Percentiles rank a stretch among this genome's conserved stretches.
These are phyloP conservation scores for Diplodus puntazzo DNA, from an alignment of 2,797 vertebrate species.

Conservation along the genomic window DNA sequence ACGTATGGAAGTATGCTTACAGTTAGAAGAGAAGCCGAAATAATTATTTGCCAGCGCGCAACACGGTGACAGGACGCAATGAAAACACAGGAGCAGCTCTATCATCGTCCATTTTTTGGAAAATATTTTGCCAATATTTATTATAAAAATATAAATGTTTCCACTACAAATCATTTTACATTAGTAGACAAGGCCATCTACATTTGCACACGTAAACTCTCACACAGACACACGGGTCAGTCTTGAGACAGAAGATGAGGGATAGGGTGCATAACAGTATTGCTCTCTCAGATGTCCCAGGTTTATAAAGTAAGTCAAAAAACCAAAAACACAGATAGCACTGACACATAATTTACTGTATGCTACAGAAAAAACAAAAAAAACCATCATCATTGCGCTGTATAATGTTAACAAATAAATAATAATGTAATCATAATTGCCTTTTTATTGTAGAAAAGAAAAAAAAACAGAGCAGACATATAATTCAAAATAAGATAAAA, in stretches of 20 bases:
- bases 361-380: constrained; percentile 79
- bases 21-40: constrained; percentile 10
- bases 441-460: constrained; percentile 88
- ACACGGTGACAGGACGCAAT: constrained; percentile 34
- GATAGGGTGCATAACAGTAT: constrained; percentile 83
- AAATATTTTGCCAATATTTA: constrained; percentile 99
- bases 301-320: constrained; percentile 90
- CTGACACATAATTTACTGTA: constrained; percentile 91
- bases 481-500: constrained; percentile 85
- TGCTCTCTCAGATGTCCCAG: constrained; percentile 89
- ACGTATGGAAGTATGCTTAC: constrained; percentile 17
- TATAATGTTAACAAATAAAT: constrained; percentile 94
- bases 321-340: constrained; percentile 87
- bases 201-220: constrained; percentile 87
- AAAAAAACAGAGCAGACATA: constrained; percentile 87
- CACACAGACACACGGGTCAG: constrained; percentile 86
- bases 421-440: constrained; percentile 91
- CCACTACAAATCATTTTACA: constrained; percentile 99
- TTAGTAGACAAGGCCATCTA: constrained; percentile 99
- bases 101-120: constrained; percentile 93
- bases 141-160: constrained; percentile 99
- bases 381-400: constrained; percentile 67
- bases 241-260: constrained; percentile 77
- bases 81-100: constrained; percentile 82
- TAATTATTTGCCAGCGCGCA: not conserved